Evolutionary conservation across 2,888 invertebrate genomes (phyloP), one percentile per base, ranked within the genome.

Genomic region (Mamestra brassicae): DNA sequence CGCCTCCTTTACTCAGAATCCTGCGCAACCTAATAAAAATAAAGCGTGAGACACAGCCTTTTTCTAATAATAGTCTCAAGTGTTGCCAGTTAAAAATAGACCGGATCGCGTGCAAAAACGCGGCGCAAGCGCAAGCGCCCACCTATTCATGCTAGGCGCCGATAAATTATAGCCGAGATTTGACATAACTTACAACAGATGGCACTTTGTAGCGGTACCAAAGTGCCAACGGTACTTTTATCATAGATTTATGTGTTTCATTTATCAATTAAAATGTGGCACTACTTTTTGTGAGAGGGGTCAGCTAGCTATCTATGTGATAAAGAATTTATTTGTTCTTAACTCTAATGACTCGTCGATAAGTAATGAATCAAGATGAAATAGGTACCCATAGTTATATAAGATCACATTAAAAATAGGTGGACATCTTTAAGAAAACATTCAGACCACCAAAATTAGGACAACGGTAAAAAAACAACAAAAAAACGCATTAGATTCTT

Each of bases 21-120:
- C 61, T 58, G 64, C 57, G 13, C 58, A 78, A 6, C 67, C 64
- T 60, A 62, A 62, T 63, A 71, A 84, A 71, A 84, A 64, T 70
- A 80, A 74, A 76, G 47, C 57, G 42, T 64, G 50, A 70, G 54
- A 66, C 63, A 75, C 26, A 52, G n/a, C 68, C 74, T 85, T 81
- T 82, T 83, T 85, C 81, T 87, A 85, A 87, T 77, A 74, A 83
- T 85, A 83, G 76, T 73, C 55, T 68, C 64, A 70, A 76, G 74
- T 81, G 69, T 74, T 72, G 34, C 70, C 57, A 69, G 68, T 78
- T 86, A 86, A 85, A 85, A 85, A 87, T 86, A 86, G 81, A 71
- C 62, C 26, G 58, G 55, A 78, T 74, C 75, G 87, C 87, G 87
- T 86, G 86, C 80, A 87, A 87, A 81, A 87, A 79, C 83, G 76